Conservation (phyloP, 2,113 vertebrate genomes). For the Engystomops pustulosus region DNA sequence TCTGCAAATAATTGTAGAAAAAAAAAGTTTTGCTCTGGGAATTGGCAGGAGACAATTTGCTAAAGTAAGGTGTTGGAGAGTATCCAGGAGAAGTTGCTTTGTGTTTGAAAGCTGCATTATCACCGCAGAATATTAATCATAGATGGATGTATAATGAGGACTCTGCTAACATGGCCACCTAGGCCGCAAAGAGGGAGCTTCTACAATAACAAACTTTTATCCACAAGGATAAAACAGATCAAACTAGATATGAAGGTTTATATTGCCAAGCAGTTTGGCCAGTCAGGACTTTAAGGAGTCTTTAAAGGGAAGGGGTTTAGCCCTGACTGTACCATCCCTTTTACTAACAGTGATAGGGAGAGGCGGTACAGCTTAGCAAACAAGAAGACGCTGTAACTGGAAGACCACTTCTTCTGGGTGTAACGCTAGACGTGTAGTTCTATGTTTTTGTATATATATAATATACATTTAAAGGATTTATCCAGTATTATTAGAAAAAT, state of each 20-base stretch:
- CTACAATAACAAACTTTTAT: neutral
- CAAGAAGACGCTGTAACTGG: too few species aligned
- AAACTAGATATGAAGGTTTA: neutral
- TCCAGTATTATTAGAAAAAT: too few species aligned
- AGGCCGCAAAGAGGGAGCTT: neutral
- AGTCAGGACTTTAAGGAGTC: neutral
- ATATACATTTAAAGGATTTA: too few species aligned
- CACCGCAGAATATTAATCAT: constrained; percentile 27
- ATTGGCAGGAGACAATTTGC: constrained; percentile 41
- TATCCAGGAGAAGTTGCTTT: constrained; percentile 3
- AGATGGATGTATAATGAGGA: neutral
- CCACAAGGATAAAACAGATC: neutral
- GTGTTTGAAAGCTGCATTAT: constrained; percentile 16
- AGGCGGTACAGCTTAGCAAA: too few species aligned
- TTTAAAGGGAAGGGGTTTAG: too few species aligned
- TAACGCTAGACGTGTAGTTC: too few species aligned
- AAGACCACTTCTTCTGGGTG: too few species aligned
- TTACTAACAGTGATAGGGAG: too few species aligned
- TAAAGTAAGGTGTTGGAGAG: constrained; percentile 38
- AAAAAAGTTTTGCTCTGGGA: constrained; percentile 32
- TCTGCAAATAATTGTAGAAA: constrained; percentile 11
- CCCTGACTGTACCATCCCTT: too few species aligned
- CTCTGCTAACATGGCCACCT: neutral
- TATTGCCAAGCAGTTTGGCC: neutral
- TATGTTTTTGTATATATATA: too few species aligned